Base-by-base conservation (phyloP, 2,113 vertebrate genomes). In the Apaloderma vittatum region DNA sequence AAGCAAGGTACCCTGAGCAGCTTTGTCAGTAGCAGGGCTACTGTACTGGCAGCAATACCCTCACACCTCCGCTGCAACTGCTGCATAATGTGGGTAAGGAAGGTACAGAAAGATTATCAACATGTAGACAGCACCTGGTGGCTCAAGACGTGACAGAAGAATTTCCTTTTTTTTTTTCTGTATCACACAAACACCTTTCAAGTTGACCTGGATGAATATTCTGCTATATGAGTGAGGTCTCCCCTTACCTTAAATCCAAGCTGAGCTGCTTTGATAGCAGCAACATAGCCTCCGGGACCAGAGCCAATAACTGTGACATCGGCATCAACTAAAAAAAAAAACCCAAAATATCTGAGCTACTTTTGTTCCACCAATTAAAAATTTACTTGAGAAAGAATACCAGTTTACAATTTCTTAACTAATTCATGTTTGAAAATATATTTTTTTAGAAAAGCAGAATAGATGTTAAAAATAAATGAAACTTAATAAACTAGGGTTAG, bases 191-290 rank as follows among this genome's bases (percentile, higher is more conserved):
- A 62, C 8, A 77, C 46, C n/a, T 61, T 29, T 46, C 24, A 61
- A 79, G 15, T 67, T 67, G 45, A 93, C 20, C 36, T 75, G 27
- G 36, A 59, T 77, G 70, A 95, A 19, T 34, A 32, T 15, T 71
- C 45, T 49, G 48, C 51, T 75, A 40, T 6, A 13, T 51, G 26
- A 85, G 23, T 1, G 14, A 78, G 55, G 54, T 85, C 73, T 67
- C 80, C 84, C 58, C 86, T 97, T 96, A 99, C 99, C 99, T 99
- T 99, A 97, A 99, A 99, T 30, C 99, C 99, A 66, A 99, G 99
- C 96, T 99, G 99, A 43, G 99, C 99, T 58, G 99, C 99, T 98
- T 99, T 99, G 97, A 99, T 99, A 87, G 99, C 99, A 80, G 99
- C 99, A 20, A 99, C 99, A 63, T 99, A 99, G 8, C 99, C 99